A percentile compares a stretch with the other conserved stretches of the same genome.
phyloP scores from a whole-genome alignment of 2,113 vertebrate species.

The Platysternon megacephalum region DNA sequence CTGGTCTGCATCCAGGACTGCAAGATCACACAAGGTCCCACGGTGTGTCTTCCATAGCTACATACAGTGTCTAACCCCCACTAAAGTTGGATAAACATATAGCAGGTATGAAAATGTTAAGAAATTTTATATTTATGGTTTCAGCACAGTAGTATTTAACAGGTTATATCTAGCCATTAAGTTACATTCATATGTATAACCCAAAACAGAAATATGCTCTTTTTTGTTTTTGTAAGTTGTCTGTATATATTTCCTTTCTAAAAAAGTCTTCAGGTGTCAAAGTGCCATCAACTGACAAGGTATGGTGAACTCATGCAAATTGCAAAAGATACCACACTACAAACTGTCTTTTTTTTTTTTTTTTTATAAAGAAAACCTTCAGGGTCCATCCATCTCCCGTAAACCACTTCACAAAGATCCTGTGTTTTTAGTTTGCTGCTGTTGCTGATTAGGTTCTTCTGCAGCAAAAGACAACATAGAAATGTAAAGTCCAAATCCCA shows the following conservation, averaged over 20 bases:
- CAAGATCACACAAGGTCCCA: not conserved
- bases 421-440: not conserved
- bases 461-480: not conserved
- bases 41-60: not conserved
- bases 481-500: not conserved
- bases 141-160: not conserved
- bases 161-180: not conserved
- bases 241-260: not conserved
- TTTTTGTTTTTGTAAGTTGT: not conserved
- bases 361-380: not conserved
- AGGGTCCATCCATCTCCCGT: not conserved
- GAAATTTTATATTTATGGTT: accelerated
- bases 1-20: accelerated
- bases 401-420: not conserved
- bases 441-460: not conserved
- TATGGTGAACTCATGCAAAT: not conserved
- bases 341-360: not conserved
- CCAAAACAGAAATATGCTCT: accelerated
- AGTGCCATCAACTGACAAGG: not conserved
- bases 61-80: not conserved
- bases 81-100: accelerated
- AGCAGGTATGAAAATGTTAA: accelerated
- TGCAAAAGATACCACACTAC: not conserved
- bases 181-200: not conserved
- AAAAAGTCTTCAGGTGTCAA: not conserved